phyloP scores from a whole-genome alignment of 2,888 invertebrate species.

The Agriopis leucophaearia region DNA sequence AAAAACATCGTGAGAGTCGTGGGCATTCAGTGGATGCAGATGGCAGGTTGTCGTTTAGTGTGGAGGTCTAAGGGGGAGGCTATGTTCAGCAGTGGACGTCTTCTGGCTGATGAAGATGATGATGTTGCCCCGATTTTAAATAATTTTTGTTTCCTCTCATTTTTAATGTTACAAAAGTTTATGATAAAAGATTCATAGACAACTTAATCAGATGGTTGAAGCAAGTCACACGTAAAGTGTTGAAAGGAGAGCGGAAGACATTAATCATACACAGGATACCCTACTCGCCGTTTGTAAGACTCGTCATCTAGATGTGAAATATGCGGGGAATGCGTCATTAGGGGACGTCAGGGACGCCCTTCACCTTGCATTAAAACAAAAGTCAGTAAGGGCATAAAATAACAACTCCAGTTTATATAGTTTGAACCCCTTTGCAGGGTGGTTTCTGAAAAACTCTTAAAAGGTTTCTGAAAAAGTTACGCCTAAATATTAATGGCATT shows the following conservation, averaged over 20 bases:
- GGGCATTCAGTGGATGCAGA: no score
- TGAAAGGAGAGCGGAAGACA: slow-evolving; percentile 74
- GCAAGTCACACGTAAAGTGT: slow-evolving; percentile 54
- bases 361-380: slow-evolving; percentile 49
- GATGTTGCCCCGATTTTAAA: slow-evolving; percentile 46
- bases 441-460: no score
- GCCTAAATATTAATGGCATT: no score
- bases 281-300: slow-evolving; percentile 50
- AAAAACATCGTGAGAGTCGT: no score
- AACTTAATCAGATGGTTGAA: slow-evolving; percentile 36
- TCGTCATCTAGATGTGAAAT: slow-evolving; percentile 53
- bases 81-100: no score
- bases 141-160: background rate
- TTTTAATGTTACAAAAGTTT: background rate
- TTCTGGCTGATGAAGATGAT: no score
- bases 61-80: no score
- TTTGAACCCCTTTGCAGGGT: no score
- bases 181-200: slow-evolving; percentile 4
- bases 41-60: no score
- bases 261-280: slow-evolving; percentile 75
- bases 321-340: slow-evolving; percentile 78
- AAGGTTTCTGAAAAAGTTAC: no score
- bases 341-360: slow-evolving; percentile 69
- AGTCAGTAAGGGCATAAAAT: slow-evolving; percentile 9
- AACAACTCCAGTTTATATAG: background rate